Base-by-base conservation (phyloP, 2,113 vertebrate species). In the Plotosus lineatus region DNA sequence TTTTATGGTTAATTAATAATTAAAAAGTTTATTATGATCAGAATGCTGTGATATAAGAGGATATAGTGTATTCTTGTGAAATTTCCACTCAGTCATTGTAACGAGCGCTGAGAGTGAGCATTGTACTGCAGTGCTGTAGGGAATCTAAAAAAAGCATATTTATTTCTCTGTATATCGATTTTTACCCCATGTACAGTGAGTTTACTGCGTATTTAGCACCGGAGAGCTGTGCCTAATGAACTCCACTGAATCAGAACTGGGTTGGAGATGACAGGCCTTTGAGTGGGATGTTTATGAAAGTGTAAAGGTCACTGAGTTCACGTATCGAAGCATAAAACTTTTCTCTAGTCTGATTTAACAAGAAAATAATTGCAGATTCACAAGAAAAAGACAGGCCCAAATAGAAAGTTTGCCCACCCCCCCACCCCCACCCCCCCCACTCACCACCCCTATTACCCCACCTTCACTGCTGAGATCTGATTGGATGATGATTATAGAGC, bases 151-250 rank as follows among this genome's bases (percentile, higher is more conserved):
- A 42, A 68, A 21, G 6, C 19, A 42, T 1, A 48, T 48, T 46
- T 71, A 71, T 71, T 71, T 71, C 7, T 46, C 42, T 17, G 44
- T 31, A 10, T 72, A 72, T 50, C 50, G 68, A 72, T 48, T 72
- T 44, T 48, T 72, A 7, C 28, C 15, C 14, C 17, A 31, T 33
- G 11, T 33, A 9, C 28, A 72, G 69, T 50, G 6, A 50, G 10
- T 50, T 10, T 31, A 11, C 44, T 21, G 69, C 11, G 69, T 50
- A 33, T 48, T 72, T 72, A 72, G 69, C 23, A 72, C 31, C 69
- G 21, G n/a, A 48, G 28, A 15, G 68, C 12, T 4, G 44, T 31
- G 69, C 26, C 69, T 72, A 72, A 50, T 72, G 46, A 72, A 72
- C 69, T 72, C 46, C 26, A 3, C 69, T 50, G 69, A 50, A 46